Conservation (phyloP, 2,113 vertebrate genomes). For the Lampris incognitus region DNA sequence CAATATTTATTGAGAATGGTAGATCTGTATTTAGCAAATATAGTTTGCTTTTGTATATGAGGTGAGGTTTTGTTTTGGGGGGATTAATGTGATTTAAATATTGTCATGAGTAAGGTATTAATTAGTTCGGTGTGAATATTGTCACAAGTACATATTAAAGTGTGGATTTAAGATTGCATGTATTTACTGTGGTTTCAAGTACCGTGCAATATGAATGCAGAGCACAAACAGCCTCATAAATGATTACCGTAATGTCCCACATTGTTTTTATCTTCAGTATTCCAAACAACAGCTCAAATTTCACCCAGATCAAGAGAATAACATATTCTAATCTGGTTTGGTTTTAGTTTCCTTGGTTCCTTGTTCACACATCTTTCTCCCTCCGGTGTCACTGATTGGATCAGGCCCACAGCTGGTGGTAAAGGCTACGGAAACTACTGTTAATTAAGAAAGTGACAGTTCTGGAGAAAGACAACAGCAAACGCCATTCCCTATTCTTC, state of each 20-base stretch:
- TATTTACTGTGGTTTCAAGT: too few species aligned
- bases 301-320: neutral
- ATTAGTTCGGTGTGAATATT: too few species aligned
- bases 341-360: slow-evolving; percentile 1
- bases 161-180: too few species aligned
- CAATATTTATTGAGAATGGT: slow-evolving; percentile 64
- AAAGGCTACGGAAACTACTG: slow-evolving; percentile 83
- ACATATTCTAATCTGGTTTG: neutral
- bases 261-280: slow-evolving; percentile 15
- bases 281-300: neutral
- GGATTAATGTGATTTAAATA: neutral
- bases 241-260: neutral
- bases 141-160: too few species aligned
- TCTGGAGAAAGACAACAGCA: slow-evolving; percentile 70
- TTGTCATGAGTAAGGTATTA: neutral
- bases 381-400: slow-evolving; percentile 48
- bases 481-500: slow-evolving; percentile 68
- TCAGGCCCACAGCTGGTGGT: slow-evolving; percentile 80
- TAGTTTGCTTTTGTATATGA: slow-evolving; percentile 1
- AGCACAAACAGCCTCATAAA: neutral
- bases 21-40: slow-evolving; percentile 44
- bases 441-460: slow-evolving; percentile 87
- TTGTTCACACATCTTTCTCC: slow-evolving; percentile 24
- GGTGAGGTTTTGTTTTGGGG: too few species aligned
- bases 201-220: too few species aligned